Percentiles rank a stretch among this genome's conserved stretches.
Conservation (phyloP, 2,888 invertebrate species). For the Athetis lepigone region DNA sequence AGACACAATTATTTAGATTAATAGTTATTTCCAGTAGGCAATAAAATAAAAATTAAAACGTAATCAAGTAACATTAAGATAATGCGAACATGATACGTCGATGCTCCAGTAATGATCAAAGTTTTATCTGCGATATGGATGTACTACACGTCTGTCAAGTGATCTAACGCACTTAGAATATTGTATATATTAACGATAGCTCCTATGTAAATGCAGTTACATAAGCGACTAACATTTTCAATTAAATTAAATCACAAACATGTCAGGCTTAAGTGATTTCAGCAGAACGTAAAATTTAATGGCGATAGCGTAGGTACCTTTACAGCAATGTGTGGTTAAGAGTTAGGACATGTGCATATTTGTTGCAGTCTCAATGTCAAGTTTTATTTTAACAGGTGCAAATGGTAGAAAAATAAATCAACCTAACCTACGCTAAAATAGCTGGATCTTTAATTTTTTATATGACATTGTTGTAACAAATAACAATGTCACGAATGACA, state of each 20-base stretch:
- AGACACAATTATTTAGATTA: slow-evolving; percentile 24
- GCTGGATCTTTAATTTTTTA: no score
- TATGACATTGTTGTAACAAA: no score
- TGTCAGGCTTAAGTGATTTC: no score
- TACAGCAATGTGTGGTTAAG: no score
- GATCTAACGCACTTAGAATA: slow-evolving; percentile 17
- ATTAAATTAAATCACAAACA: not conserved
- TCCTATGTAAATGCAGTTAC: slow-evolving; percentile 19
- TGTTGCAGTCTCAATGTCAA: no score
- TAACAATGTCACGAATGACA: no score
- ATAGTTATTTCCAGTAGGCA: slow-evolving; percentile 25
- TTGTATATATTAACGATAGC: slow-evolving; percentile 38
- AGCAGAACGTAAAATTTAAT: no score
- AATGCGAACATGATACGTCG: slow-evolving; percentile 17
- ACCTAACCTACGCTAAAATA: no score
- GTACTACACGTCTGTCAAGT: slow-evolving; percentile 17
- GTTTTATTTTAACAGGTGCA: no score
- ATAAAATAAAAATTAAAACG: slow-evolving; percentile 46
- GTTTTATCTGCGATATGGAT: slow-evolving; percentile 20
- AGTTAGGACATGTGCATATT: no score
- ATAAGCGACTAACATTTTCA: slow-evolving; percentile 20
- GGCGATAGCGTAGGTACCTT: no score
- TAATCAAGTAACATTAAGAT: slow-evolving; percentile 49
- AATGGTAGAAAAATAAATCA: no score
- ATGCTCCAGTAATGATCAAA: slow-evolving; percentile 25